Evolutionary conservation across 2,888 invertebrate species (phyloP), one percentile per base, ranked within the genome.

Genomic region (Rotaria magnacalcarata): DNA sequence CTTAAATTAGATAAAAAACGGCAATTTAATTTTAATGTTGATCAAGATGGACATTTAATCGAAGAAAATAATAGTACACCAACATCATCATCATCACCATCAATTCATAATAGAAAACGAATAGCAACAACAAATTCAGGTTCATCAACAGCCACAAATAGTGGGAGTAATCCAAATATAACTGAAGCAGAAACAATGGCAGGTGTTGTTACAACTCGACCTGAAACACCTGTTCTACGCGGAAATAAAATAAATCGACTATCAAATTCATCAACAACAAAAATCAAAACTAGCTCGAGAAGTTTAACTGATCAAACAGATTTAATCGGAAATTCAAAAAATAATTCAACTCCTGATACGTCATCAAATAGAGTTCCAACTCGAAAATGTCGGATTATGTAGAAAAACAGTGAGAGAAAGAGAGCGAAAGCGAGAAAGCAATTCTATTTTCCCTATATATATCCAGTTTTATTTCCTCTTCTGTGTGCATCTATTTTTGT

Each of bases 1-100:
- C 93, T 99, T 88, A 96, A 97, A 90, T 94, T 98, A 93, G 99
- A 99, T 60, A 80, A 80, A 47, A 80, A 80, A 47, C 21, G 80
- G 47, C 80, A 80, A 47, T 80, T 80, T 47, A 80, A 80, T 80
- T 80, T 80, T 47, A 80, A 80, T 80, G 80, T 80, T 43, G 80
- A 80, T 80, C 80, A 80, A 80, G 80, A 80, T 47, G 80, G 80
- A n/a, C 80, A 80, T 80, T n/a, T 80, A 47, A 80, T 80, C n/a
- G 80, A 80, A 43, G 80, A 43, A 24, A 80, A 43, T 47, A n/a
- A 14, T 47, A n/a, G 41, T 47, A 47, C 43, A 14, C 43, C 43
- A 47, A n/a, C 47, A 8, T n/a, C 80, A 47, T 47, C 80, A 47
- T 47, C 47, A 80, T 80, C 80, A 8, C 47, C 80, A 11, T 24